A percentile compares a stretch with the other conserved stretches of the same genome.
Evolutionary conservation across 2,113 vertebrate species (phyloP).

Genomic region (Antidorcas marsupialis): DNA sequence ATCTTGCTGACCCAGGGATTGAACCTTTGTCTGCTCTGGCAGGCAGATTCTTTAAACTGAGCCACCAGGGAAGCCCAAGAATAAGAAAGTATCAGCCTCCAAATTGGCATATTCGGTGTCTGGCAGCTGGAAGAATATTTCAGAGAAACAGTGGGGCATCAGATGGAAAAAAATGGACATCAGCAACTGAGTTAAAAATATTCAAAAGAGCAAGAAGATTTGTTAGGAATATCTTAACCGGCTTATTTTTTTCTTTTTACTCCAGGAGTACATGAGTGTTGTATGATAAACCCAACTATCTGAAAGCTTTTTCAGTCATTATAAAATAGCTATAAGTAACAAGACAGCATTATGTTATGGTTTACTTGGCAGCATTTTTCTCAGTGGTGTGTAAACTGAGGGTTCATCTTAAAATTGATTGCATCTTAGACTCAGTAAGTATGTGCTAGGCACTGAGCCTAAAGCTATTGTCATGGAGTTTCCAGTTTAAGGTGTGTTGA

Average conservation of each 20-base stretch:
- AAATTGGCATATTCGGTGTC: neutral
- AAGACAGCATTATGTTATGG: neutral
- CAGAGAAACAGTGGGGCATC: neutral
- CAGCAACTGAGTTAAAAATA: neutral
- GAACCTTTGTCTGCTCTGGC: neutral
- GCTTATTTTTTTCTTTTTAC: neutral
- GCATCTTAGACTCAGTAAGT: neutral
- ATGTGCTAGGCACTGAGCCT: neutral
- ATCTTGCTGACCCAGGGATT: neutral
- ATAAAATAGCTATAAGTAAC: neutral
- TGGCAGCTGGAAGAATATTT: neutral
- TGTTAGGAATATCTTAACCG: neutral
- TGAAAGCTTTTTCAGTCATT: neutral
- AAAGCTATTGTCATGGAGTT: neutral
- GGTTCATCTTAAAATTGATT: neutral
- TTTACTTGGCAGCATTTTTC: neutral
- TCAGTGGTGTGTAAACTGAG: neutral
- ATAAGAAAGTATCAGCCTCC: neutral
- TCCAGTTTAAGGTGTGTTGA: neutral
- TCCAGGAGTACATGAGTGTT: neutral
- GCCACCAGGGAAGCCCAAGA: neutral
- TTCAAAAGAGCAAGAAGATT: neutral
- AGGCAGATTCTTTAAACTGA: neutral
- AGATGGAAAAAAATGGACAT: neutral
- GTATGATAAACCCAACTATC: neutral